Evolutionary conservation across 2,797 vertebrate genomes (phyloP).

Genomic region (Cuniculus paca): DNA sequence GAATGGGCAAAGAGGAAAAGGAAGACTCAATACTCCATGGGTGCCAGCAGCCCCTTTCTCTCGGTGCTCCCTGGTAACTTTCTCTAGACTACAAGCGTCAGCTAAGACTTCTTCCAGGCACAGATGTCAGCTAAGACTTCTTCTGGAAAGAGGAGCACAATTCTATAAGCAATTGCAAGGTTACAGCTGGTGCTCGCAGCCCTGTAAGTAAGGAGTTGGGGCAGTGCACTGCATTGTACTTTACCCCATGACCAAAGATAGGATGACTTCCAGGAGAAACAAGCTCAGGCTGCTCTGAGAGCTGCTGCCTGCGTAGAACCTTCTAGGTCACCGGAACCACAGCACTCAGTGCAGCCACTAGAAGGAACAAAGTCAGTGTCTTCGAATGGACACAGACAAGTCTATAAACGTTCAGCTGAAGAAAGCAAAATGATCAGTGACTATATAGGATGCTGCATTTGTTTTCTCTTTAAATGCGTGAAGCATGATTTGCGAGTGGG

Average conservation of each 20-base stretch:
- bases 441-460: not conserved
- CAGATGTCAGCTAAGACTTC: not conserved
- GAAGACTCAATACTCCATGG: not conserved
- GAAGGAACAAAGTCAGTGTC: not conserved
- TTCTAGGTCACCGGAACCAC: not conserved
- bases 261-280: not conserved
- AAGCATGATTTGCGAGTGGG: not conserved
- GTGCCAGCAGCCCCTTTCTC: not conserved
- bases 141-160: not conserved
- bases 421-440: not conserved
- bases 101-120: not conserved
- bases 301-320: not conserved
- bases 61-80: not conserved
- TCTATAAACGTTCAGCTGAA: not conserved
- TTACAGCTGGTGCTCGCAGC: too few species aligned
- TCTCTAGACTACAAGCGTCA: not conserved
- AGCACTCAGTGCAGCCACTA: not conserved
- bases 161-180: not conserved
- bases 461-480: not conserved
- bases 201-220: too few species aligned
- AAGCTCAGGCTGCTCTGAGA: not conserved
- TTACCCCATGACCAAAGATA: not conserved
- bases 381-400: not conserved
- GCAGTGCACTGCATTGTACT: fast-evolving
- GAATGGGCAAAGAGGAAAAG: not conserved